Evolutionary conservation across 2,888 invertebrate species (phyloP), one percentile per base, ranked within the genome.

Genomic region (Cosmopolites sordidus): DNA sequence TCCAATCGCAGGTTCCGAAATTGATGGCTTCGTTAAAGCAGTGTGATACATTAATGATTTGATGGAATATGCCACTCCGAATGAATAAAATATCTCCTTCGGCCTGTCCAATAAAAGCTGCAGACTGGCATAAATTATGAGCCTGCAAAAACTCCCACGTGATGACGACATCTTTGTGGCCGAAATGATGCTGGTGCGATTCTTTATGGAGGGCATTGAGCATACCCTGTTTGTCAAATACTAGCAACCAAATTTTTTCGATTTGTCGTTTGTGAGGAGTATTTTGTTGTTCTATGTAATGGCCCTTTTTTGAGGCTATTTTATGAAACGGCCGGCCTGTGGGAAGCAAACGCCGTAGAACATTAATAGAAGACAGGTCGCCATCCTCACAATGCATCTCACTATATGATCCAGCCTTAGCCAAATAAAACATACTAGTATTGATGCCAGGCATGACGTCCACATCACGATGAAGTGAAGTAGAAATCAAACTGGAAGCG

Each of bases 311-410:
- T n/a, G n/a, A 9, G 27, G 5, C 27, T 6, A 9, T 27, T 27
- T 5, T 27, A 9, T 27, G 5, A 9, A 27, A 27, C 5, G 27
- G 27, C 9, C 9, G 27, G 27, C 42, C 42, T 12, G 2, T 8
- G 9, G 42, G 42, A 17, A 42, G 6, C 9, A 42, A 18, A 42
- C 42, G 18, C 3, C 42, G 42, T 18, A 42, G 11, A 2, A 42
- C 8, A 42, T 42, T 42, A 11, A 42, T n/a, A 6, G 42, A 42
- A 2, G 42, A 17, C 18, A 42, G 17, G 17, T 18, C 42, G 9
- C 42, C 42, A 12, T 42, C 42, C 12, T 42, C 42, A n/a, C 22
- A 42, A 18, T 42, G 42, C 42, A 42, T 42, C 22, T 42, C 42
- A 42, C 18, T 17, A 18, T 17, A 42, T 3, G 5, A 6, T 12